Conservation (phyloP, 2,888 invertebrate species). For the Campoplex capitator region DNA sequence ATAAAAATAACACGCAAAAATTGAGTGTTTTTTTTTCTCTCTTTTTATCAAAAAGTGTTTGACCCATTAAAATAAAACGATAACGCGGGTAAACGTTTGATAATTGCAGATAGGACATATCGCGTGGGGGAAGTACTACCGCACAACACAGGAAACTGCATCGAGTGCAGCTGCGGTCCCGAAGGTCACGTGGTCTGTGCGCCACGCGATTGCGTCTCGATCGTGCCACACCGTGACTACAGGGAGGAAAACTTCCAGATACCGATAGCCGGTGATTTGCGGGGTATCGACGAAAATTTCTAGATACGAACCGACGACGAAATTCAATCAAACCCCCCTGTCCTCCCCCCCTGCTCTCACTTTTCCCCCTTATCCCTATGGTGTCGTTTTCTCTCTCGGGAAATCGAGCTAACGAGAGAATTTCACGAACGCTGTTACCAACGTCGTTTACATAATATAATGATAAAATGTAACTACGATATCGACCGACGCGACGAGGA, state of each 20-base stretch:
- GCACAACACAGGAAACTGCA: slow-evolving; percentile 89
- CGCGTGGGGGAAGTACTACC: slow-evolving; percentile 88
- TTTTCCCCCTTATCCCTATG: not conserved
- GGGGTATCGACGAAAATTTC: slow-evolving; percentile 79
- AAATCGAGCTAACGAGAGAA: slow-evolving; percentile 61
- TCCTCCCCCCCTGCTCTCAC: not conserved
- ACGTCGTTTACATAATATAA: slow-evolving; percentile 30
- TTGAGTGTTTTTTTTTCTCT: too few relatives aligned
- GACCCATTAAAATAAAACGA: not conserved
- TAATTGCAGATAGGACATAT: slow-evolving; percentile 87
- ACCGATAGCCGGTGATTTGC: slow-evolving; percentile 77
- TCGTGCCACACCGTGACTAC: slow-evolving; percentile 73
- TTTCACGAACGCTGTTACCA: slow-evolving; percentile 17
- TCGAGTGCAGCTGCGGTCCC: slow-evolving; percentile 89
- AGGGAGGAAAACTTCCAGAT: slow-evolving; percentile 72
- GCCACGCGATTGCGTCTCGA: slow-evolving; percentile 80
- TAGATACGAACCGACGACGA: slow-evolving; percentile 66
- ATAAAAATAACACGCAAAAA: not conserved
- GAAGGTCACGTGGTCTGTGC: slow-evolving; percentile 84
- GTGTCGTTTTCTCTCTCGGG: slow-evolving; percentile 31
- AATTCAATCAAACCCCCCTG: not conserved
- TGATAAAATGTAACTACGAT: slow-evolving; percentile 25
- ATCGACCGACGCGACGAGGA: slow-evolving; percentile 1
- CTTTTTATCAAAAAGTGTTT: not conserved
- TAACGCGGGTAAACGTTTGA: slow-evolving; percentile 9